Percentiles rank a stretch among this genome's conserved stretches.
These are phyloP conservation scores for Ataeniobius toweri DNA, from an alignment of 2,797 vertebrate species.

Conservation along the genomic window DNA sequence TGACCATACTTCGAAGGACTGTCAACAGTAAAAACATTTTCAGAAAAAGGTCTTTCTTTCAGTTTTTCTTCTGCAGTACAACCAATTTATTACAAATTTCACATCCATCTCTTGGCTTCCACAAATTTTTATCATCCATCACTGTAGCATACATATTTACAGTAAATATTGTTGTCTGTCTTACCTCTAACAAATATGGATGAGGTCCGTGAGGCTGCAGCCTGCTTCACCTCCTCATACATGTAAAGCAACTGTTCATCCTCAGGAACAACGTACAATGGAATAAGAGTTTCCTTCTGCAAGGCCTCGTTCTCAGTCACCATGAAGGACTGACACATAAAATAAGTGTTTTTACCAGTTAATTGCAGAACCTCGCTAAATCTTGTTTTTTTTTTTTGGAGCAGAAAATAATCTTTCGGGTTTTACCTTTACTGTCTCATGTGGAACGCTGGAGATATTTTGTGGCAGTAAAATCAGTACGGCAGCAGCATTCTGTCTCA, in stretches of 20 bases:
- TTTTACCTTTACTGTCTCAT: slow-evolving; percentile 71
- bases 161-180: not conserved
- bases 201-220: slow-evolving; percentile 72
- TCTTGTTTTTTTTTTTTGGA: not conserved
- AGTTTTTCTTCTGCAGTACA: not conserved
- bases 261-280: slow-evolving; percentile 79
- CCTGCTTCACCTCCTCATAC: slow-evolving; percentile 81
- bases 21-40: slow-evolving; percentile 11
- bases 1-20: slow-evolving; percentile 83
- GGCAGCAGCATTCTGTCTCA: slow-evolving; percentile 81
- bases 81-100: not conserved
- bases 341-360: not conserved
- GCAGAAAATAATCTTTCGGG: not conserved
- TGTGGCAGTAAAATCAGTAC: slow-evolving; percentile 79
- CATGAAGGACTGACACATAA: slow-evolving; percentile 77
- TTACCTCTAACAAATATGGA: slow-evolving; percentile 82
- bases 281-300: slow-evolving; percentile 75
- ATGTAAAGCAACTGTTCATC: slow-evolving; percentile 80
- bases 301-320: slow-evolving; percentile 73
- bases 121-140: not conserved
- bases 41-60: not conserved
- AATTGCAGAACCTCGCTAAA: not conserved
- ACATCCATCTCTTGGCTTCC: not conserved
- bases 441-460: slow-evolving; percentile 68
- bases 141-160: not conserved